Evolutionary conservation across 2,113 vertebrate species (phyloP).

Genomic region (Rhabdomys dilectus): DNA sequence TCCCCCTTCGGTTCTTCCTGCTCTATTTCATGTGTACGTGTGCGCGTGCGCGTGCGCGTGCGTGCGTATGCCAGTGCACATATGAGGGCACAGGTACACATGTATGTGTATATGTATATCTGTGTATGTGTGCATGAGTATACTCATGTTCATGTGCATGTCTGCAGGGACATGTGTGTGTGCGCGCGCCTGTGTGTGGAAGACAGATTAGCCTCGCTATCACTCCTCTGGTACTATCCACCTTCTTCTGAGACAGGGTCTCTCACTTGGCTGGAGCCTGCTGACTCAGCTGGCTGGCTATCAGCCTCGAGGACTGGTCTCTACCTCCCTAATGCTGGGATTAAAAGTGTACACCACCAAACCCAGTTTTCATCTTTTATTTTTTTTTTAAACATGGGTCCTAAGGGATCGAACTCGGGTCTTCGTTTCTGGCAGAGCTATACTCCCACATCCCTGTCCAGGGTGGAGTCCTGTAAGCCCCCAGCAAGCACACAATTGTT

Average conservation of each 20-base stretch:
- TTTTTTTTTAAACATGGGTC: neutral
- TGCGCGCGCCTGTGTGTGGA: too few relatives aligned
- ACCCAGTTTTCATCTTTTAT: neutral
- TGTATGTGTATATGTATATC: too few relatives aligned
- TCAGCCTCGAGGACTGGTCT: neutral
- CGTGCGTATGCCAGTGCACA: too few relatives aligned
- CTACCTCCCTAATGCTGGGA: neutral
- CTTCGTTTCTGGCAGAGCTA: neutral
- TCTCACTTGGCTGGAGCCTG: neutral
- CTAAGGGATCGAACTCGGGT: neutral
- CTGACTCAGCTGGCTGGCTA: neutral
- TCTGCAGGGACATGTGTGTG: neutral
- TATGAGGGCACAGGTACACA: too few relatives aligned
- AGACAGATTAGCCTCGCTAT: neutral
- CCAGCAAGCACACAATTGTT: neutral
- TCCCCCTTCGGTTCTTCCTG: too few relatives aligned
- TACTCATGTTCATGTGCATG: neutral
- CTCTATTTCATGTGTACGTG: neutral
- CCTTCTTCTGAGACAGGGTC: neutral
- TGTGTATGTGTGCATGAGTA: neutral
- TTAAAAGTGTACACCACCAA: neutral
- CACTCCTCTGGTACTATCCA: neutral
- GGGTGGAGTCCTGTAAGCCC: rapidly evolving
- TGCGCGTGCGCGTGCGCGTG: neutral
- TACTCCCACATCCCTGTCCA: neutral